Conservation (phyloP, 2,113 vertebrate genomes). For the Apteryx owenii region DNA sequence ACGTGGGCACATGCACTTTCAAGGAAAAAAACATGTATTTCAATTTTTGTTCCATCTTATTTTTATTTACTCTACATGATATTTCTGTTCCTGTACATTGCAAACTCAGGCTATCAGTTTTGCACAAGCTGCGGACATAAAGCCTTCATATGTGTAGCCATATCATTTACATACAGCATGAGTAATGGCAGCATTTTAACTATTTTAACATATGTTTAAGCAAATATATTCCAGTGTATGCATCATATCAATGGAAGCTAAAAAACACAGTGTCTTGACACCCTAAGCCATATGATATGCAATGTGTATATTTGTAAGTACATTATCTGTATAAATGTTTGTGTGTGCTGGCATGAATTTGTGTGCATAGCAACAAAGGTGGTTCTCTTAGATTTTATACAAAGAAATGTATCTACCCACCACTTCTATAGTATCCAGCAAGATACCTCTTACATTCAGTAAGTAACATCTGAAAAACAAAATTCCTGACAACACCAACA, state of each 20-base stretch:
- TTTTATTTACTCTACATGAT: constrained; percentile 11
- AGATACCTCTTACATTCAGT: neutral
- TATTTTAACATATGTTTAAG: neutral
- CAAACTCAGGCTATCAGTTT: neutral
- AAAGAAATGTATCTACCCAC: neutral
- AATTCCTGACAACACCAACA: neutral
- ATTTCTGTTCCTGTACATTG: constrained; percentile 21
- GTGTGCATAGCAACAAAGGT: neutral
- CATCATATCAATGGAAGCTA: neutral
- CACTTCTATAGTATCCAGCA: neutral
- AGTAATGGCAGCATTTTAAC: constrained; percentile 76
- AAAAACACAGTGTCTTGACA: neutral
- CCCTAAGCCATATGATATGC: neutral
- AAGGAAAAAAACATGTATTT: neutral
- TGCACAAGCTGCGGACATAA: constrained; percentile 33
- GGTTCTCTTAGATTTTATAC: neutral
- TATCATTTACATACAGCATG: constrained; percentile 61
- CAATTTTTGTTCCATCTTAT: constrained; percentile 3
- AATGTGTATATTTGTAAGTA: neutral
- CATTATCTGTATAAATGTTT: neutral
- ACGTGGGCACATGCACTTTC: constrained; percentile 55
- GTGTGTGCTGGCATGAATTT: neutral
- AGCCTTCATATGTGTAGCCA: constrained; percentile 28
- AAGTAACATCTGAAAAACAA: neutral
- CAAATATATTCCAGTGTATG: neutral